Conservation (phyloP, 2,888 invertebrate genomes). For the Yponomeuta plumbellus region DNA sequence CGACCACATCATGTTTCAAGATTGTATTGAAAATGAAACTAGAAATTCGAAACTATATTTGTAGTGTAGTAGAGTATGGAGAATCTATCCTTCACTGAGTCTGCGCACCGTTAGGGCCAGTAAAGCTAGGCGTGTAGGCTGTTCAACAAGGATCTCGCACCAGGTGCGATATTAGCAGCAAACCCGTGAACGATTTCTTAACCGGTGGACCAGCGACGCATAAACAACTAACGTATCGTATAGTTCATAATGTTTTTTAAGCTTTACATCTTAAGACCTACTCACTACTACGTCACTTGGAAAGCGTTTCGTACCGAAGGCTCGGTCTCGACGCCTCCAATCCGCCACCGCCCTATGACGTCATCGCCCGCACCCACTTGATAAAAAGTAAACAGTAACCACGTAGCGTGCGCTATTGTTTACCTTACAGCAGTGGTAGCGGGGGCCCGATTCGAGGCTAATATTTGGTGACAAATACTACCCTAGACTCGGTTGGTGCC, state of each 20-base stretch:
- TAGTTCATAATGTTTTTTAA: neutral
- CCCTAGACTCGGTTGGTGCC: neutral
- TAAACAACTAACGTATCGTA: no score
- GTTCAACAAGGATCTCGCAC: no score
- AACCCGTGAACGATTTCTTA: no score
- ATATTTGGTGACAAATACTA: neutral
- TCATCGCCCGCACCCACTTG: slow-evolving; percentile 45
- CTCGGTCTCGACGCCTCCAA: slow-evolving; percentile 45
- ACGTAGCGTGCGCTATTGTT: slow-evolving; percentile 8
- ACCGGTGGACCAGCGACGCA: no score
- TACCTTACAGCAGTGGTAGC: neutral
- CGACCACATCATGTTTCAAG: no score
- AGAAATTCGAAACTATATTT: no score
- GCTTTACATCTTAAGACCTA: slow-evolving; percentile 14
- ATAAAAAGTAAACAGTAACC: slow-evolving; percentile 18
- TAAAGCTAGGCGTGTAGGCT: no score
- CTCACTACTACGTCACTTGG: slow-evolving; percentile 59
- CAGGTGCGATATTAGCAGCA: no score
- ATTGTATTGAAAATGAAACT: no score
- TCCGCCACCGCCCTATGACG: slow-evolving; percentile 54
- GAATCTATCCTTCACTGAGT: no score
- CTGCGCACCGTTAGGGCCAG: no score
- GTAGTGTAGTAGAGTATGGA: no score
- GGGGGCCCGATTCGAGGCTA: neutral
- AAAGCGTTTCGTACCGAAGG: slow-evolving; percentile 46